phyloP scores from a whole-genome alignment of 2,797 vertebrate species.

The Protonibea diacanthus region DNA sequence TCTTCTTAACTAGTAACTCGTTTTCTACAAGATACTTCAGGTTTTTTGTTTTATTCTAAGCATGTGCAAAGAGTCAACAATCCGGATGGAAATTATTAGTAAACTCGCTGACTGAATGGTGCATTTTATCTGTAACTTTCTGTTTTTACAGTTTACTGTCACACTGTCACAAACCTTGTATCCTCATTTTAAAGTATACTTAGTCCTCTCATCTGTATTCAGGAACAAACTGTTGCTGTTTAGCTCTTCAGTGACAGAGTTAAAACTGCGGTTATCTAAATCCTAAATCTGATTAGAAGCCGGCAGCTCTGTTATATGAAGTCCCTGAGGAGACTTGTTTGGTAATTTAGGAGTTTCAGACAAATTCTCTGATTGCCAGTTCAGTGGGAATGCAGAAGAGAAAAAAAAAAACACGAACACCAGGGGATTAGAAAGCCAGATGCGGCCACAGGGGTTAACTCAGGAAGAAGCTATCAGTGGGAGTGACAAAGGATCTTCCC shows the following conservation, averaged over 20 bases:
- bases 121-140: neutral
- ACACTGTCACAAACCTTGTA: neutral
- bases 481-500: neutral
- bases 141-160: neutral
- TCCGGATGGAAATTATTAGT: neutral
- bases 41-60: neutral
- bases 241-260: neutral
- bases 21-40: neutral
- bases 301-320: fast-evolving
- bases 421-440: neutral
- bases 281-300: neutral
- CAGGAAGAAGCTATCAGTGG: neutral
- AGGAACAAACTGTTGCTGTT: neutral
- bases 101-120: neutral
- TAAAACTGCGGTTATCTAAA: neutral
- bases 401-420: neutral
- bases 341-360: neutral
- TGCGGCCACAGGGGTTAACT: neutral
- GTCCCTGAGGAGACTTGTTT: neutral
- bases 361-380: neutral
- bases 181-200: neutral
- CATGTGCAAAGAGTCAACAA: neutral
- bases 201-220: neutral
- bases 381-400: neutral
- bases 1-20: no score